A percentile compares a stretch with the other conserved stretches of the same genome.
Evolutionary conservation across 2,888 invertebrate species (phyloP).

Genomic region (Chrysolina haemoptera): DNA sequence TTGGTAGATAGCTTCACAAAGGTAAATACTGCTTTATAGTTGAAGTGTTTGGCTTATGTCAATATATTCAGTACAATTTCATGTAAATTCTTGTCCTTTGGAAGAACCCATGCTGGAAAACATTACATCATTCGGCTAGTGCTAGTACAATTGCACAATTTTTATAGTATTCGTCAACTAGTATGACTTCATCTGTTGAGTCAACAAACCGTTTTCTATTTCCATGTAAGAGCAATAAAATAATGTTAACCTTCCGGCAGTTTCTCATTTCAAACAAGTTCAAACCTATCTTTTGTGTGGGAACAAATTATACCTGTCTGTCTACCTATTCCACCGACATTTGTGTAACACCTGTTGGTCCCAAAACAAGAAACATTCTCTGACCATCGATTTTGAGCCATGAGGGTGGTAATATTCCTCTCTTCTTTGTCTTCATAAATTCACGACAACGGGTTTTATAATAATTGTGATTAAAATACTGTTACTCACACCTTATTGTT

Average conservation of each 20-base stretch:
- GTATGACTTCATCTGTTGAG: background rate
- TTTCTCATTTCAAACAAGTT: conserved; percentile 1
- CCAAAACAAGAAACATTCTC: background rate
- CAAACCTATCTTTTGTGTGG: background rate
- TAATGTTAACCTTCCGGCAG: conserved; percentile 6
- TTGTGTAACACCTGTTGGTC: conserved; percentile 26
- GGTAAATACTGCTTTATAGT: too few relatives aligned
- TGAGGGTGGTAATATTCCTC: background rate
- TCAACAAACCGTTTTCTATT: conserved; percentile 10
- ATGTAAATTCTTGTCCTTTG: background rate
- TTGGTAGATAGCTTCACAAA: too few relatives aligned
- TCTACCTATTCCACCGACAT: conserved; percentile 21
- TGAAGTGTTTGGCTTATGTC: too few relatives aligned
- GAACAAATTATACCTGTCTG: conserved; percentile 25
- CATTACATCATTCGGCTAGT: background rate
- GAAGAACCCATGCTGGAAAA: background rate
- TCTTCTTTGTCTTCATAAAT: background rate
- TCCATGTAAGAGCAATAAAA: background rate
- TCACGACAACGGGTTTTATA: background rate
- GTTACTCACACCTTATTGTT: background rate
- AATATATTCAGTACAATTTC: background rate
- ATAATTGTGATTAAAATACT: background rate
- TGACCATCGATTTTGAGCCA: conserved; percentile 1
- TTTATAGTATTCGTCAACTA: background rate
- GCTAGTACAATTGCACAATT: background rate